phyloP scores from a whole-genome alignment of 30 jellyfish, hydroid and myxozoan genomes.

The Hydractinia symbiolongicarpus region DNA sequence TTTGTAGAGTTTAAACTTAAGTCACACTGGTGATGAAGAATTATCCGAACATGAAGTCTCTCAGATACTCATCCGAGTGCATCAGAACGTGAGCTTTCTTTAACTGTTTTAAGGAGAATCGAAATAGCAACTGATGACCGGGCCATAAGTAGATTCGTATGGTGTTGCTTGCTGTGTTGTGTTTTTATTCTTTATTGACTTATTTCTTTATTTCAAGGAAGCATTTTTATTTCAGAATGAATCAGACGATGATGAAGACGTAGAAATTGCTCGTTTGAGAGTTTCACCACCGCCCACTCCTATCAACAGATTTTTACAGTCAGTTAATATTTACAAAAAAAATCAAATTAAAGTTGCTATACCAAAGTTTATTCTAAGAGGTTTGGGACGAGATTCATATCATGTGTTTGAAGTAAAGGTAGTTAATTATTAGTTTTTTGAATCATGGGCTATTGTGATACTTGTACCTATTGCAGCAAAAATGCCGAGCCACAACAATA shows the following conservation, averaged over 20 bases:
- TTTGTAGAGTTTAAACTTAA: slow-evolving; percentile 67
- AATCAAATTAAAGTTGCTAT: slow-evolving; percentile 76
- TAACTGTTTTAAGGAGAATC: not conserved
- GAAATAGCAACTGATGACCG: too few species aligned
- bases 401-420: slow-evolving; percentile 97
- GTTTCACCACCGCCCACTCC: slow-evolving; percentile 98
- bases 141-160: too few species aligned
- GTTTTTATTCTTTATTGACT: too few species aligned
- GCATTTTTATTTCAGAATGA: slow-evolving; percentile 14
- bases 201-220: not conserved
- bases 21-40: slow-evolving; percentile 56
- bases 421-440: not conserved
- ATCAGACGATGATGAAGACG: slow-evolving; percentile 50
- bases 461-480: not conserved
- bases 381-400: slow-evolving; percentile 77
- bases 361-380: slow-evolving; percentile 75
- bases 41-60: slow-evolving; percentile 79
- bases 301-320: slow-evolving; percentile 61
- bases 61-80: slow-evolving; percentile 57
- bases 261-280: slow-evolving; percentile 52
- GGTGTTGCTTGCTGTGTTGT: too few species aligned
- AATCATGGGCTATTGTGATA: not conserved
- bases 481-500: not conserved
- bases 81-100: slow-evolving; percentile 38
- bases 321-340: slow-evolving; percentile 59